Evolutionary conservation across 1,140 invertebrate species (phyloP).

Genomic region (Agrilus planipennis): DNA sequence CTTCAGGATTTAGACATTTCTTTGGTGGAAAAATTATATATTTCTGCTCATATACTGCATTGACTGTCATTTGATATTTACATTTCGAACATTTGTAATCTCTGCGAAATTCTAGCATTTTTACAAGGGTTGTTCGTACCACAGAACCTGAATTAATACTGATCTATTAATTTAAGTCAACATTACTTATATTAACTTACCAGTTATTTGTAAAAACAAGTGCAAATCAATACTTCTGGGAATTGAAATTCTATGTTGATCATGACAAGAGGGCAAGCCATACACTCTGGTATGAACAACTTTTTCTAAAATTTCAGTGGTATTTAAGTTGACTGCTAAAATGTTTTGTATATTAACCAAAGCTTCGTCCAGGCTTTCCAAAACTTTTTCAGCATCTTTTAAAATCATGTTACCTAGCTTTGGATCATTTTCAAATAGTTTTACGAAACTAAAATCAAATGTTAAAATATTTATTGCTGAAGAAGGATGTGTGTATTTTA

Average conservation of each 20-base stretch:
- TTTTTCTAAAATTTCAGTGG: conserved; percentile 40
- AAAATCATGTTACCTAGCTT: conserved; percentile 45
- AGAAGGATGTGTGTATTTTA: conserved; percentile 22
- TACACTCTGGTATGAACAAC: conserved; percentile 48
- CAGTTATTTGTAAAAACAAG: conserved; percentile 50
- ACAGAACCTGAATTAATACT: conserved; percentile 50
- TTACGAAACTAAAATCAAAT: conserved; percentile 44
- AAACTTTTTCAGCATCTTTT: conserved; percentile 38
- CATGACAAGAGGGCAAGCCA: conserved; percentile 45
- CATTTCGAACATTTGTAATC: conserved; percentile 70
- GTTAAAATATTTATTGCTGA: conserved; percentile 8
- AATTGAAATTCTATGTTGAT: conserved; percentile 45
- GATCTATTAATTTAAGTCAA: not conserved
- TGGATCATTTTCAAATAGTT: conserved; percentile 45
- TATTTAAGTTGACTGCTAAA: conserved; percentile 36
- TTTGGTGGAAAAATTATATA: conserved; percentile 47
- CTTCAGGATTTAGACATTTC: conserved; percentile 48
- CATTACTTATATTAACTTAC: conserved; percentile 25
- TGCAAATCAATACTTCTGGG: conserved; percentile 54
- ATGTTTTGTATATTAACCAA: conserved; percentile 46
- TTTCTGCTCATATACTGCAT: conserved; percentile 57
- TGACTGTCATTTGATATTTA: conserved; percentile 48
- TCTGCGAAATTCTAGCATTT: conserved; percentile 63
- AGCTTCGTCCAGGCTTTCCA: conserved; percentile 50
- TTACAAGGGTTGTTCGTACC: conserved; percentile 59